Evolutionary conservation across 2,888 invertebrate genomes (phyloP).

Genomic region (Ormyrus pomaceus): DNA sequence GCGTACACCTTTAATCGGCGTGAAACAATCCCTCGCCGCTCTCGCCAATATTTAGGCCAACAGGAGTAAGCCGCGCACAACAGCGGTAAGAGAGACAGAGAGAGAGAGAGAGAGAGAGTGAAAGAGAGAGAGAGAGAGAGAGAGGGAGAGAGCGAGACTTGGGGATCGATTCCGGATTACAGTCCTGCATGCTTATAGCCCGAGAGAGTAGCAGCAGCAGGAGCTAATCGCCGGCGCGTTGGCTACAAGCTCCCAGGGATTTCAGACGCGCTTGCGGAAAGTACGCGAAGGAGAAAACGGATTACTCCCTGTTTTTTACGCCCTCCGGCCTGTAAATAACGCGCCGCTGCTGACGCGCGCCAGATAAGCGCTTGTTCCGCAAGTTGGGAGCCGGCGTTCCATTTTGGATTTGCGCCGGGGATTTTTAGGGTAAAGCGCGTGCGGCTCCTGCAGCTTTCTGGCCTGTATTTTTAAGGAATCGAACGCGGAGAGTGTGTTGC

Average conservation of each 20-base stretch:
- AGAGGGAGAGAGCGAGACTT: not conserved
- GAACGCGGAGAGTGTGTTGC: too few species aligned
- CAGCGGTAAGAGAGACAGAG: not conserved
- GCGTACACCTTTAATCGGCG: too few species aligned
- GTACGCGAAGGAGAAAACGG: slow-evolving; percentile 11
- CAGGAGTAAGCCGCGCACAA: slow-evolving; percentile 10
- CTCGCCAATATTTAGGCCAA: slow-evolving; percentile 31
- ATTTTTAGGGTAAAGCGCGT: too few species aligned
- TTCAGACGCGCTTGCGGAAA: slow-evolving; percentile 3
- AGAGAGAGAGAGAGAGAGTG: not conserved
- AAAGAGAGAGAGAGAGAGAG: not conserved
- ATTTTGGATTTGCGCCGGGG: too few species aligned
- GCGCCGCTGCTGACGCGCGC: too few species aligned
- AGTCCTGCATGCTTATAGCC: slow-evolving; percentile 5
- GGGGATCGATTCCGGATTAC: slow-evolving; percentile 44
- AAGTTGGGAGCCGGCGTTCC: too few species aligned
- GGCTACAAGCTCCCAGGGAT: slow-evolving; percentile 27
- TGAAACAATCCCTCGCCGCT: not conserved
- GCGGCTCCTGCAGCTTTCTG: too few species aligned
- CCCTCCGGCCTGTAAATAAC: not conserved
- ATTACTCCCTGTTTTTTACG: not conserved
- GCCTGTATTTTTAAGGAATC: too few species aligned
- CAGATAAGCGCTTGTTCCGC: too few species aligned
- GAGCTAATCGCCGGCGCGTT: not conserved
- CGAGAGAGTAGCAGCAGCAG: not conserved